Base-by-base conservation (phyloP, 2,113 vertebrate genomes). In the Elephantulus edwardii region DNA sequence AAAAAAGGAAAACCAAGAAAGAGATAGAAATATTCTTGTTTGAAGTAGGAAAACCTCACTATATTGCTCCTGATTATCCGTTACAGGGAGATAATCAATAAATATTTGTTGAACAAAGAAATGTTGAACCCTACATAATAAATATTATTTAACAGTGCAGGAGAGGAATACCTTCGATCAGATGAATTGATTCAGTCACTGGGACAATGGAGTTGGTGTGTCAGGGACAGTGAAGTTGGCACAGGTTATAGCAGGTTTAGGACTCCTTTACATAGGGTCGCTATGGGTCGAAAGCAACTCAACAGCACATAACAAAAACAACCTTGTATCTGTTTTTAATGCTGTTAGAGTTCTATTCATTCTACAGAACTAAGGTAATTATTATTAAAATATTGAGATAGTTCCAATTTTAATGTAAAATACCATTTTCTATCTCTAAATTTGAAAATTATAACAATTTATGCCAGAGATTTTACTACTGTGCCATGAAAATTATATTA, bases 361-460 rank as follows among this genome's bases (percentile, higher is more conserved):
- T 2, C 48, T 86, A 48, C 22, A 42, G 56, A 70, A 78, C 33
- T 54, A 35, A 76, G n/a, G n/a, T n/a, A n/a, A n/a, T 60, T 52
- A 84, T 66, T 84, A 82, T 35, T 90, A 89, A 58, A 95, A 70
- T 38, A 74, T 82, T 90, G 72, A 89, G 93, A 89, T 94, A 60
- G 86, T 46, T 64, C 80, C 62, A 2, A 88, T 20, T 42, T 88
- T 40, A 62, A 17, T 35, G 56, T 66, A 74, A 88, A 92, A 88
- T 62, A 48, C 16, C 85, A 17, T 89, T 38, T 83, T 48, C 48
- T 87, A 11, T 77, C 77, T 78, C n/a, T n/a, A n/a, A n/a, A n/a
- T n/a, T n/a, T n/a, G n/a, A n/a, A n/a, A n/a, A n/a, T n/a, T n/a
- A n/a, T n/a, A n/a, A n/a, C n/a, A n/a, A n/a, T n/a, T n/a, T n/a